Base-by-base conservation (phyloP, 2,888 invertebrate species). In the Augiades crinisus region DNA sequence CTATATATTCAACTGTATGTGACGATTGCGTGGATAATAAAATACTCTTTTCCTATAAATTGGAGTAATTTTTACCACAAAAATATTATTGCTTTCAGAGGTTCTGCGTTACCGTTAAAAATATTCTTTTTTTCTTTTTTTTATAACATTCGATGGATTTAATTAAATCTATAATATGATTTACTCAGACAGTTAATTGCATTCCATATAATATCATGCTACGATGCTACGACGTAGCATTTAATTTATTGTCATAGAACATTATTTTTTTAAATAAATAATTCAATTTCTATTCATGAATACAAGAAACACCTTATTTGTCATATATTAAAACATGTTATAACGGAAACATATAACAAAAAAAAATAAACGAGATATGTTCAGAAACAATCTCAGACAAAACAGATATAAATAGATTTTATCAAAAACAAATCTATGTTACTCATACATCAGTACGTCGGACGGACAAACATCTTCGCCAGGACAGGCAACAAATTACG, bases 41-140 rank as follows among this genome's bases (percentile, higher is more conserved):
- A 87, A 85, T 83, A 86, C 78, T 75, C 72, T 81, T 68, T 77
- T 68, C 72, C 74, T 75, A 75, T 70, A 77, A 75, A 74, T 70
- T 70, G 65, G 76, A 75, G 72, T 74, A 70, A 63, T 68, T 73
- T 61, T 73, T 63, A 80, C 81, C 83, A 85, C 78, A 86, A 86
- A 86, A 86, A 86, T 87, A 87, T 86, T 85, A 86, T 86, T 85
- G 86, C 84, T 84, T 81, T 81, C 78, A 74, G 76, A 81, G 79
- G 80, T 81, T 81, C 64, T 64, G 78, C 73, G 75, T 81, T 81
- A 75, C 72, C 65, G 72, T 79, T 78, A 78, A 85, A 85, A 83
- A 84, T 82, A 80, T 73, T 73, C 65, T 66, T 73, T 65, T 65
- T 66, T 65, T 21, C n/a, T 19, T 40, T 38, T 38, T 68, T 64